phyloP scores from a whole-genome alignment of 1,140 invertebrate genomes.

The Cotesia typhae region DNA sequence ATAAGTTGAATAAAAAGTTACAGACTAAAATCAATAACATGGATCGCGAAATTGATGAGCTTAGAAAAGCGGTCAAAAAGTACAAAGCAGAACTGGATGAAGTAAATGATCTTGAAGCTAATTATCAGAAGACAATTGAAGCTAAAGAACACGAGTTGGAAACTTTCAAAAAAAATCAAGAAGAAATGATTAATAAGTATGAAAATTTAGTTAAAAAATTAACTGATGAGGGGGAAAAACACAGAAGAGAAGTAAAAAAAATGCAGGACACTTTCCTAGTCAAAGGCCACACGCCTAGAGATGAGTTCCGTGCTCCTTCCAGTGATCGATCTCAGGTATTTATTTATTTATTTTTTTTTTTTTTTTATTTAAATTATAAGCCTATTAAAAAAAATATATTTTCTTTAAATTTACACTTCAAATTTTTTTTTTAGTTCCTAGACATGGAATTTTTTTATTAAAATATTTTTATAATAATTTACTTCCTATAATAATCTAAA shows the following conservation, averaged over 20 bases:
- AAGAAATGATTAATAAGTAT: conserved; percentile 49
- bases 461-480: too few species aligned
- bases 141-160: conserved; percentile 52
- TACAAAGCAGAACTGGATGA: conserved; percentile 14
- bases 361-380: too few species aligned
- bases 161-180: conserved; percentile 51
- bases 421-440: too few species aligned
- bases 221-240: conserved; percentile 47
- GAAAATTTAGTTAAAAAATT: conserved; percentile 50
- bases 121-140: conserved; percentile 9
- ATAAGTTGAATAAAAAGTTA: conserved; percentile 1
- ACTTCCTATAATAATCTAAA: too few species aligned
- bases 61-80: conserved; percentile 8
- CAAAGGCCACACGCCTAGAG: conserved; percentile 25
- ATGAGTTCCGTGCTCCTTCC: conserved; percentile 30
- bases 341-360: too few species aligned
- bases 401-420: conserved; percentile 21
- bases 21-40: conserved; percentile 13
- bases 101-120: neutral
- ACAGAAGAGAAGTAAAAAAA: conserved; percentile 47
- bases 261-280: conserved; percentile 44
- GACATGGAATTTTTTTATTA: too few species aligned
- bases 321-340: neutral
- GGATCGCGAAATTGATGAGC: conserved; percentile 4
- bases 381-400: too few species aligned